A percentile compares a stretch with the other conserved stretches of the same genome.
These are phyloP conservation scores for Dynastes maya DNA, from an alignment of 2,888 invertebrate genomes.

Conservation along the genomic window DNA sequence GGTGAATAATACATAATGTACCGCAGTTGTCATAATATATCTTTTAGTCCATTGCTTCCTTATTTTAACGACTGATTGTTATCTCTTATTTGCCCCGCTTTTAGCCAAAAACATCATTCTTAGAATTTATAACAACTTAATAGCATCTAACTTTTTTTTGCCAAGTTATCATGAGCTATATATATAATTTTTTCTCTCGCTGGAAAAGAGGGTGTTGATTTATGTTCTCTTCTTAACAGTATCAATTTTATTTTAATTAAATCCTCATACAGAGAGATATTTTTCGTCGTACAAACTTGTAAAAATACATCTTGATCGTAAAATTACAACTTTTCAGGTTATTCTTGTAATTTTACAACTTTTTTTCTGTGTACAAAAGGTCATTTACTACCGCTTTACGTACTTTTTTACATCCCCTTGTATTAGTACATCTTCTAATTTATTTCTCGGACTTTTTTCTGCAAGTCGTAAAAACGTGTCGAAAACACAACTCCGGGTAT, in stretches of 20 bases:
- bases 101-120: slow-evolving; percentile 62
- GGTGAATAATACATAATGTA: slow-evolving; percentile 59
- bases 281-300: neutral
- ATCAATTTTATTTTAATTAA: slow-evolving; percentile 18
- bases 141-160: slow-evolving; percentile 32
- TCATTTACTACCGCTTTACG: neutral
- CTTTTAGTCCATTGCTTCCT: slow-evolving; percentile 63
- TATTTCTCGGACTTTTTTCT: slow-evolving; percentile 10
- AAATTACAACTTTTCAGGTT: too few relatives aligned
- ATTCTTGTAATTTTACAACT: too few relatives aligned
- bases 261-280: slow-evolving; percentile 11
- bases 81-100: slow-evolving; percentile 63
- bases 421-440: neutral
- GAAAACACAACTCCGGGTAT: slow-evolving; percentile 25
- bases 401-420: too few relatives aligned
- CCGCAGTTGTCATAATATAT: slow-evolving; percentile 62
- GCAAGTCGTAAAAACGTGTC: slow-evolving; percentile 38
- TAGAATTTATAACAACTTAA: slow-evolving; percentile 53
- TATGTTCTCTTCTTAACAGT: slow-evolving; percentile 6
- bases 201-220: slow-evolving; percentile 10
- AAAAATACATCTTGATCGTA: too few relatives aligned
- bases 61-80: slow-evolving; percentile 65
- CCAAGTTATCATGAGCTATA: slow-evolving; percentile 14
- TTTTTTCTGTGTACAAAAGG: too few relatives aligned
- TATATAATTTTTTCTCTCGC: neutral